Base-by-base conservation (phyloP, 2,888 invertebrate genomes). In the Eurois occulta region DNA sequence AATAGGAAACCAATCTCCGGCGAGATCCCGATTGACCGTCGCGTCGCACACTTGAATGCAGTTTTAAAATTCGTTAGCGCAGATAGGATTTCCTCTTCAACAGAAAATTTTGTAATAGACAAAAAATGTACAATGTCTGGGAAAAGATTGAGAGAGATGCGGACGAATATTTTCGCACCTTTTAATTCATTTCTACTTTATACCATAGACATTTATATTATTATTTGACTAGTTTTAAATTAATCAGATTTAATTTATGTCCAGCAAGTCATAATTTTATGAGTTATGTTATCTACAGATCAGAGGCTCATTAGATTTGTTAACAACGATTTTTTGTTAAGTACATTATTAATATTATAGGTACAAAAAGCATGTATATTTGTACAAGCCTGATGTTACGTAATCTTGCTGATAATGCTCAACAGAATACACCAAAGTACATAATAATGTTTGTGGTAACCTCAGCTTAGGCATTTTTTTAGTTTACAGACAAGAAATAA, bases 391-490 rank as follows among this genome's bases (percentile, higher is more conserved):
- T 32, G 16, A 46, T 46, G 24, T 71, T 58, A 18, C 35, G 48
- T 60, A 70, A 76, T 52, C 43, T 60, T 32, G 38, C 13, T 46
- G 21, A 52, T 52, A 66, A 58, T 32, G 24, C 24, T n/a, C 21
- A 21, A 52, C 16, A 60, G n/a, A 66, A 64, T 32, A 64, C 6
- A 55, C 13, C 46, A 80, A 72, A 55, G n/a, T 55, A 80, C 55
- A 65, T 55, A 41, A 46, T 78, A 65, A 80, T 80, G 64, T n/a
- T 46, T 18, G 38, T 38, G 21, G 38, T 46, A 74, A 55, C 11
- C 43, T 46, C 81, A 46, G 2, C 18, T 75, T 48, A 28, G n/a
- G n/a, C 10, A 21, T 16, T 80, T 69, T 77, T 52, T 72, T 55
- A 32, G 24, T 18, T 68, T 68, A 32, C 52, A 10, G 13, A 38